These are phyloP conservation scores for Amiota communis DNA, from an alignment of 2,888 invertebrate species.

Conservation along the genomic window DNA sequence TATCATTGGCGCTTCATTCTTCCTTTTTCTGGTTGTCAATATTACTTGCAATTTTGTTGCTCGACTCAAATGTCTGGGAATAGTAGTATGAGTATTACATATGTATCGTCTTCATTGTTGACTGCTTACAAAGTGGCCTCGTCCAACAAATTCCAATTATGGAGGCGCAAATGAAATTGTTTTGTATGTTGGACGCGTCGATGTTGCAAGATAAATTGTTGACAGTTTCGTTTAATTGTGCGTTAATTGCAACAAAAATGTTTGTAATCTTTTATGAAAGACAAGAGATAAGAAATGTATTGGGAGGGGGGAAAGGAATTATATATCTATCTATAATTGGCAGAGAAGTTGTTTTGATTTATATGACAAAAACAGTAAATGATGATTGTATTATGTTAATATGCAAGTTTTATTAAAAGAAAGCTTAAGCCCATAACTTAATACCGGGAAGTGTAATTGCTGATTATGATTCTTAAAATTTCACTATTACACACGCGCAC, in stretches of 20 bases:
- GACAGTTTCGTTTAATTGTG: slow-evolving; percentile 64
- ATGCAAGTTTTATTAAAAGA: too few relatives aligned
- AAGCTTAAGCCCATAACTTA: too few relatives aligned
- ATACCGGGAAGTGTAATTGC: too few relatives aligned
- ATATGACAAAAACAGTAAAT: too few relatives aligned
- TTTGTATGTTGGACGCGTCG: slow-evolving; percentile 48
- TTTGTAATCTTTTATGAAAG: slow-evolving; percentile 38
- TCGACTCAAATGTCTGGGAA: not conserved
- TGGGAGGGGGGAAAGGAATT: not conserved
- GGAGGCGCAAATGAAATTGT: slow-evolving; percentile 69
- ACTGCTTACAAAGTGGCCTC: slow-evolving; percentile 28
- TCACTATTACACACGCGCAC: too few relatives aligned
- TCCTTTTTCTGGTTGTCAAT: not conserved
- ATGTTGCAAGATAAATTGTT: slow-evolving; percentile 61
- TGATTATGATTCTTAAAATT: too few relatives aligned
- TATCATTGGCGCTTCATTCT: slow-evolving; percentile 6
- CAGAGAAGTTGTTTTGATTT: too few relatives aligned
- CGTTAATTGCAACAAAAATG: slow-evolving; percentile 60
- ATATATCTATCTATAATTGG: not conserved
- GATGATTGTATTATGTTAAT: too few relatives aligned
- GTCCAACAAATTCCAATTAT: slow-evolving; percentile 58
- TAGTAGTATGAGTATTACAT: not conserved
- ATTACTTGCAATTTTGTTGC: not conserved
- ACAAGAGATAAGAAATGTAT: not conserved
- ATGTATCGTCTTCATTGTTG: not conserved